Conservation (phyloP, 1,140 invertebrate genomes). For the Cotesia typhae region DNA sequence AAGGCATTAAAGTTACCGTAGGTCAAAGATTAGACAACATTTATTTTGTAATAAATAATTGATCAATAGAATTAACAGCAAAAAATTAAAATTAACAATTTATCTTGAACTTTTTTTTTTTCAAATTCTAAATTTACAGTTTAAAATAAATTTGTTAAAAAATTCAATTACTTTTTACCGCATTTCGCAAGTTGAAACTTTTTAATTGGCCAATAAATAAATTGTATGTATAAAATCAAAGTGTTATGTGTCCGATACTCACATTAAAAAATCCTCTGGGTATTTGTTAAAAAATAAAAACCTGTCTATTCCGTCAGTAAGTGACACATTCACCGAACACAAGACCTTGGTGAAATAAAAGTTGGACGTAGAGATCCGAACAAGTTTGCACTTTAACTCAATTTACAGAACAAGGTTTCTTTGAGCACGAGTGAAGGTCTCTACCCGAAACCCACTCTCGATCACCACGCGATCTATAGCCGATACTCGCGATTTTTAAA, state of each 20-base stretch:
- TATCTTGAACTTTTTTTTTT: too few relatives aligned
- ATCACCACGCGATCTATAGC: slow-evolving; percentile 7
- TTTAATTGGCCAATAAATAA: too few relatives aligned
- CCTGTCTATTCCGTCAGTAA: not conserved
- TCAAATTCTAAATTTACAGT: too few relatives aligned
- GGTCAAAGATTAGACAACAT: not conserved
- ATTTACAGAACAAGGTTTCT: not conserved
- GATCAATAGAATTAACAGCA: too few relatives aligned
- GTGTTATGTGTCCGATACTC: too few relatives aligned
- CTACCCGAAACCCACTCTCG: not conserved
- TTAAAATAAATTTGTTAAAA: too few relatives aligned
- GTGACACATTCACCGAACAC: slow-evolving; percentile 2
- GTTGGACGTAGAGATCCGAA: slow-evolving; percentile 2
- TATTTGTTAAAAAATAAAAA: not conserved
- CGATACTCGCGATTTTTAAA: not conserved
- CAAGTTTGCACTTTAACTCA: not conserved
- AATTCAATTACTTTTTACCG: too few relatives aligned
- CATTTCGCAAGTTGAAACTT: too few relatives aligned
- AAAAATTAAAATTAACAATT: too few relatives aligned
- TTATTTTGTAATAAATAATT: not conserved
- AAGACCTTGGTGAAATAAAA: slow-evolving; percentile 3
- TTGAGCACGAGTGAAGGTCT: slow-evolving; percentile 8
- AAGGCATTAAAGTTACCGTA: not conserved
- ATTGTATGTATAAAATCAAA: too few relatives aligned
- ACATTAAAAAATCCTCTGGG: too few relatives aligned